A percentile compares a stretch with the other conserved stretches of the same genome.
Evolutionary conservation across 2,888 invertebrate species (phyloP).

Genomic region (Drosophila gaucha): DNA sequence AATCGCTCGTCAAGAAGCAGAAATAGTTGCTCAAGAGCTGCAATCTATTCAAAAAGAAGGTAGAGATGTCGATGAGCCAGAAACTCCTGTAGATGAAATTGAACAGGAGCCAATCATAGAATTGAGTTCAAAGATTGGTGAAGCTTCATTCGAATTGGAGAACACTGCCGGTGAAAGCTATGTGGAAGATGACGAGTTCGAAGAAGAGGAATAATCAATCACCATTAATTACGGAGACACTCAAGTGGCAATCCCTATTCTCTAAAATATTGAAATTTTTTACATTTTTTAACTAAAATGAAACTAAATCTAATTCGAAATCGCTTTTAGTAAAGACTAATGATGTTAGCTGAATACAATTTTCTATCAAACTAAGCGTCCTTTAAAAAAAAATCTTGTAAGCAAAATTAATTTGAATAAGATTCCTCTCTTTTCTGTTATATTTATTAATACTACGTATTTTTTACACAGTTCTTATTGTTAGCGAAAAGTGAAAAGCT

Average conservation of each 20-base stretch:
- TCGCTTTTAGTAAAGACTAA: background rate
- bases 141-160: conserved; percentile 41
- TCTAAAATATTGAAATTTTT: conserved; percentile 19
- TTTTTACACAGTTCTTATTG: background rate
- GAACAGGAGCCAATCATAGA: conserved; percentile 70
- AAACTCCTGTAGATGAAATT: conserved; percentile 75
- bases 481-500: background rate
- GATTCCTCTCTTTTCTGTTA: background rate
- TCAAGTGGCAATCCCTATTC: conserved; percentile 15
- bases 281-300: conserved; percentile 9
- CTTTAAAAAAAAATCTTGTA: background rate
- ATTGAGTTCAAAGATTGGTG: conserved; percentile 63
- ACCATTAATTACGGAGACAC: conserved; percentile 11
- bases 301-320: background rate
- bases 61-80: conserved; percentile 80
- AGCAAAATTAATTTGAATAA: background rate
- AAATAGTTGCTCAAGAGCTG: conserved; percentile 87
- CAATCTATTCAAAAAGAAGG: conserved; percentile 80
- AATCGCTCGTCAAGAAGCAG: conserved; percentile 88
- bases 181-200: conserved; percentile 63
- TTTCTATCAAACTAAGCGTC: background rate
- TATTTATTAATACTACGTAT: no score
- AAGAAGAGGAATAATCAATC: conserved; percentile 53
- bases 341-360: background rate
- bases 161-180: conserved; percentile 56